Percentiles rank a stretch among this genome's conserved stretches.
phyloP scores from a whole-genome alignment of 2,113 vertebrate genomes.

The Oncorhynchus clarkii region DNA sequence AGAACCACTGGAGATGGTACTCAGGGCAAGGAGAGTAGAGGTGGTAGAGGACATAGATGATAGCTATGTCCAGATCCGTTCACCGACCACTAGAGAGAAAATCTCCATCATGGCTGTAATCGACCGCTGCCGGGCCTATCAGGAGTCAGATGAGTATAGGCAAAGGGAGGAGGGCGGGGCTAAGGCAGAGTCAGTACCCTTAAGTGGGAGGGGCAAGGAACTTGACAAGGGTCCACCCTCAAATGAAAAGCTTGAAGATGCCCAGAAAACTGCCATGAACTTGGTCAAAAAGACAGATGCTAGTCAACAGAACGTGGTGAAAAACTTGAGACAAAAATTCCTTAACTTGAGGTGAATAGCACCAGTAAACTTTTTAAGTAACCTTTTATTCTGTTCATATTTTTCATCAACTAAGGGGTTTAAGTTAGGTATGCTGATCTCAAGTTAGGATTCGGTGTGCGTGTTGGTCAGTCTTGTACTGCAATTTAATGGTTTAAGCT shows the following conservation, averaged over 20 bases:
- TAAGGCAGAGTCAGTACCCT: conserved; percentile 1
- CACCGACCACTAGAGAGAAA: conserved; percentile 78
- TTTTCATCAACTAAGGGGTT: too few relatives aligned
- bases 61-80: conserved; percentile 72
- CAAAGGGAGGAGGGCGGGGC: conserved; percentile 59
- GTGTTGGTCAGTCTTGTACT: neutral
- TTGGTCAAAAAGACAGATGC: conserved; percentile 17
- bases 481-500: neutral
- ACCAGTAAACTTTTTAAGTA: neutral
- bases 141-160: conserved; percentile 76
- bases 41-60: conserved; percentile 31
- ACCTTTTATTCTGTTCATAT: neutral
- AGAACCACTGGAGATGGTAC: fast-evolving
- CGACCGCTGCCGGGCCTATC: conserved; percentile 79
- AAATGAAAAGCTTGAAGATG: conserved; percentile 10
- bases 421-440: too few relatives aligned
- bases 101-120: conserved; percentile 78
- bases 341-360: conserved; percentile 74
- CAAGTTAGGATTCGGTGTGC: too few relatives aligned
- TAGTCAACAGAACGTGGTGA: conserved; percentile 77
- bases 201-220: conserved; percentile 2
- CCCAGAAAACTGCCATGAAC: conserved; percentile 32
- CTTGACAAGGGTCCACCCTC: conserved; percentile 10
- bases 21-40: neutral
- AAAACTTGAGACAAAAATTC: conserved; percentile 86